Evolutionary conservation across 2,113 vertebrate genomes (phyloP), one percentile per base, ranked within the genome.

Genomic region (Oophaga pumilio): DNA sequence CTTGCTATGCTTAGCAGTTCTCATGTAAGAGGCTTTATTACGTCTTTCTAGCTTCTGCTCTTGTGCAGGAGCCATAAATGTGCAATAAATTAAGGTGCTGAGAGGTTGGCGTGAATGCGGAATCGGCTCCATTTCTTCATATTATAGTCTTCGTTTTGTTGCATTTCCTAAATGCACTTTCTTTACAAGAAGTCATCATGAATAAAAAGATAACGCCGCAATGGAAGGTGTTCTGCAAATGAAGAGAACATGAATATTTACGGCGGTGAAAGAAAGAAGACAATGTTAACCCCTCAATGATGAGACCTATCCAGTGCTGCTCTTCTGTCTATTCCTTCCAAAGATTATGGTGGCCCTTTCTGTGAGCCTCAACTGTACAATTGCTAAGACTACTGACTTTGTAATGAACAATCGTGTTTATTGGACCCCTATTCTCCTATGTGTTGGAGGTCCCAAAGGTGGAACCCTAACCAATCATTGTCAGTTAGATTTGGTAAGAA

Each of bases 201-300:
- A 60, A 77, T 64, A 53, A 57, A 60, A 77, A 85, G 84, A 62
- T 77, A 71, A 85, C 77, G 18, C 33, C 28, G 33, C 24, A 50
- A 15, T 57, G 18, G 15, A 85, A 64, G 20, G 59, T 60, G 57
- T 85, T 43, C 71, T 76, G 59, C 60, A 62, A 74, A 76, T 76
- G 28, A 60, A 64, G 74, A 74, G 26, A 85, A 85, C 83, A 85
- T 76, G 24, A 85, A 85, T 85, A 85, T 85, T 85, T 85, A 85
- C 57, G 26, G 33, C 22, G 6, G 13, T 33, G 22, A 52, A 50
- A 77, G 84, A 60, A 52, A 60, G n/a, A 10, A 56, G 82, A 56
- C 43, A 33, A 84, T 28, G 43, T 74, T 74, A 22, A 85, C 33
- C 33, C 33, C 33, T 43, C 5, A 43, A 43, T 43, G 33, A 43